These are phyloP conservation scores for Apeira syringaria DNA, from an alignment of 2,888 invertebrate species.

Conservation along the genomic window DNA sequence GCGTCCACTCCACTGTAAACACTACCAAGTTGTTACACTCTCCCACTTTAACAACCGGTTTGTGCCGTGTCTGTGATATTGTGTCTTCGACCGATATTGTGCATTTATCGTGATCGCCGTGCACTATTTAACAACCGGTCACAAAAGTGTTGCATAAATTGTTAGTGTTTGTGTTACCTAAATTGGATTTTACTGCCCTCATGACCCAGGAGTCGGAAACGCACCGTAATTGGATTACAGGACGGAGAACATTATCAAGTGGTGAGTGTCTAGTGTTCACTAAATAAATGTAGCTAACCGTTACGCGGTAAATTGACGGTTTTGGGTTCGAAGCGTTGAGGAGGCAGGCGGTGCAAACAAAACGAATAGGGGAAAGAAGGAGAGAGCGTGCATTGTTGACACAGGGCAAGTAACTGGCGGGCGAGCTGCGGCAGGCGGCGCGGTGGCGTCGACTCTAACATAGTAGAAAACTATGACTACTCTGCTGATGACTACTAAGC, in stretches of 20 bases:
- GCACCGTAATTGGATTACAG: slow-evolving; percentile 62
- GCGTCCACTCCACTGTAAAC: slow-evolving; percentile 44
- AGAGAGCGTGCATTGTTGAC: slow-evolving; percentile 74
- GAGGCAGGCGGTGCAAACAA: slow-evolving; percentile 63
- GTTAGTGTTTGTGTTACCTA: slow-evolving; percentile 41
- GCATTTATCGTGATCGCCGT: slow-evolving; percentile 58
- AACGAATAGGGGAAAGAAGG: slow-evolving; percentile 67
- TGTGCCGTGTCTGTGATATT: slow-evolving; percentile 32
- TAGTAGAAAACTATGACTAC: too few relatives aligned
- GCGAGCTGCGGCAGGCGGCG: slow-evolving; percentile 22
- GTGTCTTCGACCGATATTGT: slow-evolving; percentile 48
- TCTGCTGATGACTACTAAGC: slow-evolving; percentile 10
- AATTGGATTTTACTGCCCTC: slow-evolving; percentile 39
- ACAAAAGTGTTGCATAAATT: slow-evolving; percentile 40
- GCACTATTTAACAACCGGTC: slow-evolving; percentile 49
- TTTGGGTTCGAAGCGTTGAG: slow-evolving; percentile 39
- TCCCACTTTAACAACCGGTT: slow-evolving; percentile 70
- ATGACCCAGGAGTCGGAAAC: slow-evolving; percentile 54
- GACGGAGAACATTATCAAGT: slow-evolving; percentile 47
- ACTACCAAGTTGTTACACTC: slow-evolving; percentile 60
- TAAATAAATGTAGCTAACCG: slow-evolving; percentile 37
- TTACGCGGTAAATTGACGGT: slow-evolving; percentile 34
- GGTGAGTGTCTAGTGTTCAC: slow-evolving; percentile 53
- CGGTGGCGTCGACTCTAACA: too few relatives aligned
- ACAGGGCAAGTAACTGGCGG: slow-evolving; percentile 54